phyloP scores from a whole-genome alignment of 2,113 vertebrate genomes.

The Sturnus vulgaris region DNA sequence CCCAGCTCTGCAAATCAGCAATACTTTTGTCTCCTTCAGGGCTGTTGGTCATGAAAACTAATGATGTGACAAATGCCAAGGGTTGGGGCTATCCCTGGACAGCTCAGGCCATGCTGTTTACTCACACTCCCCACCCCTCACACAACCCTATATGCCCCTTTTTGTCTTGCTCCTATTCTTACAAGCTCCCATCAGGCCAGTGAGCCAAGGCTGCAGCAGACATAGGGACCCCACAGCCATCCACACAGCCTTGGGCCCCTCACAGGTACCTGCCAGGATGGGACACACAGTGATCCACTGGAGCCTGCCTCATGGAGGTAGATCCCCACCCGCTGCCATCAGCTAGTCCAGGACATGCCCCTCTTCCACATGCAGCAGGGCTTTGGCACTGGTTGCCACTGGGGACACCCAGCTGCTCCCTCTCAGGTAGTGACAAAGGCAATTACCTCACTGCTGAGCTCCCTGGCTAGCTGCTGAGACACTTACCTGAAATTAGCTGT shows the following conservation, averaged over 20 bases:
- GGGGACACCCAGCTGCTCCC: neutral
- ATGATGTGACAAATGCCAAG: fast-evolving
- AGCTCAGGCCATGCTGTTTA: neutral
- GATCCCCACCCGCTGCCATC: neutral
- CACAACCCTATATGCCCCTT: neutral
- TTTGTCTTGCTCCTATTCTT: neutral
- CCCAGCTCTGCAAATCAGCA: neutral
- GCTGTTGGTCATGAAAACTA: neutral
- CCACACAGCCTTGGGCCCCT: fast-evolving
- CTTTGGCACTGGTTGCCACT: neutral
- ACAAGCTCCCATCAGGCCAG: neutral
- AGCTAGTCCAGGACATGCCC: neutral
- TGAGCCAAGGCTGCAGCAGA: neutral
- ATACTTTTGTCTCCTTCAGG: neutral
- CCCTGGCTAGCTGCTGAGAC: neutral
- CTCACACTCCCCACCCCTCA: neutral
- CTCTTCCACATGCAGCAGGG: neutral
- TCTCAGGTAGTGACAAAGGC: conserved; percentile 9
- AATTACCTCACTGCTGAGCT: conserved; percentile 16
- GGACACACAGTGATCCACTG: fast-evolving
- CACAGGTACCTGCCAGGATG: fast-evolving
- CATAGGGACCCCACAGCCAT: fast-evolving
- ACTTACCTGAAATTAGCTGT: conserved; percentile 66
- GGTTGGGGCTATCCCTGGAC: neutral
- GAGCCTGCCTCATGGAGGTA: neutral